phyloP scores from a whole-genome alignment of 2,888 invertebrate genomes.

The Phlogophora meticulosa region DNA sequence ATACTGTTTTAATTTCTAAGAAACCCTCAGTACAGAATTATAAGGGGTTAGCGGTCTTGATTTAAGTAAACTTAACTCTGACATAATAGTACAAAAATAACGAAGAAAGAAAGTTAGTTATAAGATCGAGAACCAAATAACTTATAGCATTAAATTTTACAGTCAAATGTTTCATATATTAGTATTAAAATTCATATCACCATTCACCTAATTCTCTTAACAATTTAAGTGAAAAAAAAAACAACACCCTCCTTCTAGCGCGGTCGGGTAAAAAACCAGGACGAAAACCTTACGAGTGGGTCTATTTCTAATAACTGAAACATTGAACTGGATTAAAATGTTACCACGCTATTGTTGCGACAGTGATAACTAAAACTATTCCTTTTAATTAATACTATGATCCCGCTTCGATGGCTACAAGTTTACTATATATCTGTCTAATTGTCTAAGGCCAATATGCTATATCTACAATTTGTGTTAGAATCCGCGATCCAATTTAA shows the following conservation, averaged over 20 bases:
- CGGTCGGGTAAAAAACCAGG: constrained; percentile 41
- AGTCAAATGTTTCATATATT: constrained; percentile 66
- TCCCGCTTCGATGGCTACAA: constrained; percentile 83
- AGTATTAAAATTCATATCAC: constrained; percentile 58
- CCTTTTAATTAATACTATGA: constrained; percentile 87
- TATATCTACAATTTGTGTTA: constrained; percentile 89
- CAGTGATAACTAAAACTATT: constrained; percentile 71
- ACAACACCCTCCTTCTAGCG: constrained; percentile 31
- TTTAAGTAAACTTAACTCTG: constrained; percentile 88
- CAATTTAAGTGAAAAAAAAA: constrained; percentile 66
- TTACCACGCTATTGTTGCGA: constrained; percentile 80
- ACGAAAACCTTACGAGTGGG: constrained; percentile 54
- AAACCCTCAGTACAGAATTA: constrained; percentile 90
- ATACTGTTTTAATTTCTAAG: constrained; percentile 91
- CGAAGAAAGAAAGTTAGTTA: constrained; percentile 75
- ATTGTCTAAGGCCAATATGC: constrained; percentile 87
- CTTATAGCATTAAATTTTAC: constrained; percentile 63
- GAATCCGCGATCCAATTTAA: constrained; percentile 69
- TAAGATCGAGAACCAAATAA: constrained; percentile 71
- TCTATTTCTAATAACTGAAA: constrained; percentile 72
- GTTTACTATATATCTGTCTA: constrained; percentile 82
- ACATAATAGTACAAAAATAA: constrained; percentile 90
- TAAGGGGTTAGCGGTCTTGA: constrained; percentile 89
- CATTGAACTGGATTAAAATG: constrained; percentile 70
- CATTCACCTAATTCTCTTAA: constrained; percentile 62